Base-by-base conservation (phyloP, 1,140 invertebrate species). In the Drosophila equinoxialis region DNA sequence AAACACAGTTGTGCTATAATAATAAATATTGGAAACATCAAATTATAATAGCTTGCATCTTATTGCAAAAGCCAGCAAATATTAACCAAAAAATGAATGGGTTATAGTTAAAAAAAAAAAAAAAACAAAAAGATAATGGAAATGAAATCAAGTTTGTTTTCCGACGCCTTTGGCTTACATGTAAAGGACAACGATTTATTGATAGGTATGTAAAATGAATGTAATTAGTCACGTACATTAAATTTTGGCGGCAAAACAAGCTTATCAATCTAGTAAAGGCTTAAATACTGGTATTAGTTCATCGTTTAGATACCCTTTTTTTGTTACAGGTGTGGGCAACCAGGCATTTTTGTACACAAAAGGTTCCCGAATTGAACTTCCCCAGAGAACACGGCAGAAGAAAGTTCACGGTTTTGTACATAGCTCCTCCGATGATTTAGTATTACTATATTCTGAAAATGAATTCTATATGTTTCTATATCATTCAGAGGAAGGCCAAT, bases 391-490 rank as follows among this genome's bases (percentile, higher is more conserved):
- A 14, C 61, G 65, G 5, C 48, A 61, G 1, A 78, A 70, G 57
- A 86, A 86, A 26, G 64, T 86, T 1, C 79, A 82, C 11, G 82
- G 82, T 14, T 79, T 83, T 37, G 70, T 58, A 20, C 23, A 65
- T 6, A 66, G 33, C 42, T 23, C 42, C 42, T 23, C 42, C 6
- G 39, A 41, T 6, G 20, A 33, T 60, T 11, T 79, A n/a, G 30
- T 86, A 39, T 23, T 86, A 37, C 14, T 87, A 2, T 77, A 82
- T 26, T 45, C 71, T 2, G 82, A 86, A 55, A 87, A 82, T 65
- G 79, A 77, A 35, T 87, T 69, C 51, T 82, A 65, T 0, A 13
- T 86, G 6, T 71, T 69, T 17, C 48, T 14, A 14, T 67, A 11
- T 30, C 5, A 30, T 30, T 30, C 30, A 6, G 30, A 30, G 30